A percentile compares a stretch with the other conserved stretches of the same genome.
These are phyloP conservation scores for Patagioenas fasciata DNA, from an alignment of 2,113 vertebrate genomes.

Conservation along the genomic window DNA sequence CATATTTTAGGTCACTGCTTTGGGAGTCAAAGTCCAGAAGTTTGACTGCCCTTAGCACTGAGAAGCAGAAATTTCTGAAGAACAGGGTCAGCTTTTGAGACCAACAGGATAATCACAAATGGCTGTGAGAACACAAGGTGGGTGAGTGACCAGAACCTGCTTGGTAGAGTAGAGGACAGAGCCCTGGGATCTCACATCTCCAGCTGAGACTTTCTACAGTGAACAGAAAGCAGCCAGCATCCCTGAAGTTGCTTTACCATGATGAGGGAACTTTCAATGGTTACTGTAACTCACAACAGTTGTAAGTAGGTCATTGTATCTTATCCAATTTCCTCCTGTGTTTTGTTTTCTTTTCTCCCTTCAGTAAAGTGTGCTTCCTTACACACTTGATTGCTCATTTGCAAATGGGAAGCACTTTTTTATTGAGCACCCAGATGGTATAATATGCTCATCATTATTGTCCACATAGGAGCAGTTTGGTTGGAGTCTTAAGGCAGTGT, in stretches of 20 bases:
- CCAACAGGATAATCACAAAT: not conserved
- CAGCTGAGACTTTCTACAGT: not conserved
- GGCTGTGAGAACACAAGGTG: not conserved
- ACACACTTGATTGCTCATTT: conserved; percentile 13
- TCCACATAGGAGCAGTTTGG: not conserved
- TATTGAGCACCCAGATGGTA: not conserved
- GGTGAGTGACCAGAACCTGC: not conserved
- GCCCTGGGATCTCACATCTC: not conserved
- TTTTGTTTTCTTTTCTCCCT: not conserved
- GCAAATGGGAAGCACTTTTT: not conserved
- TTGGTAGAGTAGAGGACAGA: not conserved
- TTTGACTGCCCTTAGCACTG: not conserved
- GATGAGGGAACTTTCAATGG: not conserved
- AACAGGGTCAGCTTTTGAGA: not conserved
- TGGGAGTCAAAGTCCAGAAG: not conserved
- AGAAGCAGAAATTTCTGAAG: not conserved
- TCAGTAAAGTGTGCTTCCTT: conserved; percentile 1
- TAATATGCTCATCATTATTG: not conserved
- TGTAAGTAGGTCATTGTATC: not conserved
- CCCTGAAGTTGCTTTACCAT: not conserved
- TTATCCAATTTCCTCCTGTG: not conserved
- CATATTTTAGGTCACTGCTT: not conserved
- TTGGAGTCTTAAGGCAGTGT: not conserved
- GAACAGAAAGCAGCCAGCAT: not conserved
- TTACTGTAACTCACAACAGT: not conserved